Conservation (phyloP, 2,888 invertebrate species). For the Chouioia cunea region DNA sequence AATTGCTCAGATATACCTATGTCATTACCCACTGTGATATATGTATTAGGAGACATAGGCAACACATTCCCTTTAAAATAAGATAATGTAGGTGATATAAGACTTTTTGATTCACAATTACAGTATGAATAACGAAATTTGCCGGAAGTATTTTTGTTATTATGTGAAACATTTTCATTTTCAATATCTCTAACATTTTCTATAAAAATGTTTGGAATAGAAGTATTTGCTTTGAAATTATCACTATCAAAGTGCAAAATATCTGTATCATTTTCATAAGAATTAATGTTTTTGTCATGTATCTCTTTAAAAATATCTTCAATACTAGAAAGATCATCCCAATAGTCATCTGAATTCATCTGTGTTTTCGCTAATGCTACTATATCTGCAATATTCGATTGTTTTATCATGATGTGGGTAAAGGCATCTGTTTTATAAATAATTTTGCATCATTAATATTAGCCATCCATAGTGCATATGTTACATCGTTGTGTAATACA, state of each 20-base stretch:
- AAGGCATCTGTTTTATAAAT: conserved; percentile 54
- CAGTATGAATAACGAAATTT: conserved; percentile 12
- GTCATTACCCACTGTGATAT: conserved; percentile 38
- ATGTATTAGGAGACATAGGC: conserved; percentile 56
- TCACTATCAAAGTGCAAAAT: not conserved
- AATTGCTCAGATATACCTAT: conserved; percentile 6
- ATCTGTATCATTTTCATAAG: conserved; percentile 2
- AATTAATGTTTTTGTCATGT: conserved; percentile 1
- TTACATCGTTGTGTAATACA: not conserved
- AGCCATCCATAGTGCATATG: no score
- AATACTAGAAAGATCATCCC: conserved; percentile 57
- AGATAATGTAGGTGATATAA: conserved; percentile 40
- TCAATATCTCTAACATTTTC: not conserved
- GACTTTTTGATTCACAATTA: conserved; percentile 13
- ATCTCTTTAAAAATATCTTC: conserved; percentile 32
- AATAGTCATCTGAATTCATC: conserved; percentile 56
- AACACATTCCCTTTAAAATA: conserved; percentile 48
- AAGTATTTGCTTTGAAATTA: not conserved
- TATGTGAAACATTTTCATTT: conserved; percentile 9
- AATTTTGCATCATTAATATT: not conserved
- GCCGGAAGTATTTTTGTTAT: conserved; percentile 16
- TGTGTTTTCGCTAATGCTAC: conserved; percentile 52
- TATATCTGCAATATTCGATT: conserved; percentile 59
- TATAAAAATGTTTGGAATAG: conserved; percentile 30
- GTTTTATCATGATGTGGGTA: conserved; percentile 60